A percentile compares a stretch with the other conserved stretches of the same genome.
Conservation (phyloP, 2,888 invertebrate species). For the Cantharis nigra region DNA sequence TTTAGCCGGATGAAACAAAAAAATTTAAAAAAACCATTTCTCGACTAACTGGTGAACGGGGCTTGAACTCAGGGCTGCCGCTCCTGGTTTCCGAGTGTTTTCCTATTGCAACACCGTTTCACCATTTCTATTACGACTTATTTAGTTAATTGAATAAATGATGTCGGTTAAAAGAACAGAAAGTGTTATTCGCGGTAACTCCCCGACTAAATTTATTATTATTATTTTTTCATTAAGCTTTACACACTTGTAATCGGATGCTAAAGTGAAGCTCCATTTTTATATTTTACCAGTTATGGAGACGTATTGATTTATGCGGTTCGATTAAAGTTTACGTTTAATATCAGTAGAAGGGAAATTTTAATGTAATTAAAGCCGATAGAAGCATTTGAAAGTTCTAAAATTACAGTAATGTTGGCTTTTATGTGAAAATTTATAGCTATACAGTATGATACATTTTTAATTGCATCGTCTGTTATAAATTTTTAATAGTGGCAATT, state of each 20-base stretch:
- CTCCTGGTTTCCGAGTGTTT: too few relatives aligned
- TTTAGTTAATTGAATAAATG: too few relatives aligned
- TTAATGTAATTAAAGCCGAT: background rate
- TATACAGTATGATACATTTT: background rate
- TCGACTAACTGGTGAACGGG: too few relatives aligned
- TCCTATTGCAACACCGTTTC: too few relatives aligned
- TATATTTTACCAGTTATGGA: background rate
- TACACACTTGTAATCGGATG: background rate
- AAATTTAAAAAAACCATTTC: too few relatives aligned
- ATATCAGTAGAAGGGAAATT: background rate
- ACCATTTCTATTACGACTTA: too few relatives aligned
- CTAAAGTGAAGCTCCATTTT: background rate
- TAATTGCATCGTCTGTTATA: background rate
- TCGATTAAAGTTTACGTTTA: background rate
- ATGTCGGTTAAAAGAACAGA: too few relatives aligned
- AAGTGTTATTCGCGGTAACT: too few relatives aligned
- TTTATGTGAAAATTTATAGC: background rate
- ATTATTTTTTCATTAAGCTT: too few relatives aligned
- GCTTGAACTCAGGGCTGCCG: too few relatives aligned
- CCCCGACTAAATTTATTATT: too few relatives aligned
- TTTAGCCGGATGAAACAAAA: too few relatives aligned
- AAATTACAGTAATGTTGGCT: background rate
- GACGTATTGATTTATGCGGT: background rate
- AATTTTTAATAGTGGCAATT: background rate
- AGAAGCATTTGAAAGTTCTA: background rate